Evolutionary conservation across 2,113 vertebrate genomes (phyloP), one percentile per base, ranked within the genome.

Genomic region (Mesocricetus auratus): DNA sequence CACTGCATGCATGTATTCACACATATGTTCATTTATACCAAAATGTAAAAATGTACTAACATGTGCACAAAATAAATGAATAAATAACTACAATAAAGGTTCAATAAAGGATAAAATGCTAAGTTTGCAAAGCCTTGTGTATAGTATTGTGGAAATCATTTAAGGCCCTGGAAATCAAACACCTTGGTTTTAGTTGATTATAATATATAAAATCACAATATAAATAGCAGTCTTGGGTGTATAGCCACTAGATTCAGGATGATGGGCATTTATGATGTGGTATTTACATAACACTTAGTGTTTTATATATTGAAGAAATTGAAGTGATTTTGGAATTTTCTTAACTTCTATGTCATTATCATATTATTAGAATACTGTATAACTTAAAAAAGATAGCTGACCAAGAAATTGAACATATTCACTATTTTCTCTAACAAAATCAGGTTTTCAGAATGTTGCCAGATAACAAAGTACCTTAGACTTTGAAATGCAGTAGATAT

Each of bases 271-370:
- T 77, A 17, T 12, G 8, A 7, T 56, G 19, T 62, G 24, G 82
- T 66, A 58, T 74, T 82, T 22, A 24, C 33, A 29, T 0, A 58
- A 1, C 26, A 3, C 68, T 94, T 60, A 60, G 4, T 62, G 19
- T 73, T 94, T 88, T 36, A 68, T 47, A 85, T 79, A 17, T 85
- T 89, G 39, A 36, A 81, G 24, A 47, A 86, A 87, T 36, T 91
- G 60, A 47, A 85, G 9, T 2, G n/a, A 4, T 73, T 78, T 33
- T 45, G 16, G 31, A 89, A 15, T 77, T 77, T 78, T 29, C 71
- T 87, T 66, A 77, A 82, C 42, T 50, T 50, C 16, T 71, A n/a
- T 29, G 2, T 53, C 2, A 68, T 68, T 75, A 83, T 91, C 22
- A 83, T 66, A 56, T 42, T 6, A 87, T 60, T 78, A 62, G 68